Percentiles rank a stretch among this genome's conserved stretches.
Evolutionary conservation across 2,888 invertebrate genomes (phyloP).

Genomic region (Nomada fucata): DNA sequence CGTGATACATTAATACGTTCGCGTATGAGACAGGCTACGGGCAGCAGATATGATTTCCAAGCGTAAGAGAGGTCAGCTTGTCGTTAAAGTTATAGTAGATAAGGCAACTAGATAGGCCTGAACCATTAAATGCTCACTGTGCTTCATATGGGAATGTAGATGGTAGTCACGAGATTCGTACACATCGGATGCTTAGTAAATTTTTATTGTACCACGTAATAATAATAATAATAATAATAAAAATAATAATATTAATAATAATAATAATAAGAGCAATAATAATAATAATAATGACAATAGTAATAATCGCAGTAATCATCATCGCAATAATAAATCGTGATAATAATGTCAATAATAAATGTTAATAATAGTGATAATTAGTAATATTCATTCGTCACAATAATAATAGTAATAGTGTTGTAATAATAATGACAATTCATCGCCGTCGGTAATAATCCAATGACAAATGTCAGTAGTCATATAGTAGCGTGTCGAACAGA

Average conservation of each 20-base stretch:
- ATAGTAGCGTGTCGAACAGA: slow-evolving; percentile 79
- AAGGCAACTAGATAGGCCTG: slow-evolving; percentile 30
- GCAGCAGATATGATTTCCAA: slow-evolving; percentile 48
- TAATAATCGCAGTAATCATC: slow-evolving; percentile 79
- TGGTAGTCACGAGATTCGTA: slow-evolving; percentile 70
- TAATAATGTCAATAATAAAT: slow-evolving; percentile 78
- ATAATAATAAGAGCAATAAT: slow-evolving; percentile 73
- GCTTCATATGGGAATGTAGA: neutral
- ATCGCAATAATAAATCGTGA: slow-evolving; percentile 79
- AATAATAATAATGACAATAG: slow-evolving; percentile 75
- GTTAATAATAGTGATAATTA: slow-evolving; percentile 73
- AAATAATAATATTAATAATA: slow-evolving; percentile 67
- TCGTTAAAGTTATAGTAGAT: slow-evolving; percentile 48
- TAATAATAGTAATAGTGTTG: slow-evolving; percentile 73
- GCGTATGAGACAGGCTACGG: neutral
- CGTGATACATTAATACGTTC: slow-evolving; percentile 40
- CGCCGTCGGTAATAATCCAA: slow-evolving; percentile 76
- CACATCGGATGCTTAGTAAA: slow-evolving; percentile 80
- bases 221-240: slow-evolving; percentile 81
- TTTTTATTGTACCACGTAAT: slow-evolving; percentile 84
- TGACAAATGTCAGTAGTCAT: slow-evolving; percentile 80
- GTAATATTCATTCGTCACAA: slow-evolving; percentile 71
- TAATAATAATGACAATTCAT: slow-evolving; percentile 74
- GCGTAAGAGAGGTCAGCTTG: slow-evolving; percentile 65
- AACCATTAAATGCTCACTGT: neutral